phyloP scores from a whole-genome alignment of 2,888 invertebrate genomes.

The Omphaloscelis lunosa region DNA sequence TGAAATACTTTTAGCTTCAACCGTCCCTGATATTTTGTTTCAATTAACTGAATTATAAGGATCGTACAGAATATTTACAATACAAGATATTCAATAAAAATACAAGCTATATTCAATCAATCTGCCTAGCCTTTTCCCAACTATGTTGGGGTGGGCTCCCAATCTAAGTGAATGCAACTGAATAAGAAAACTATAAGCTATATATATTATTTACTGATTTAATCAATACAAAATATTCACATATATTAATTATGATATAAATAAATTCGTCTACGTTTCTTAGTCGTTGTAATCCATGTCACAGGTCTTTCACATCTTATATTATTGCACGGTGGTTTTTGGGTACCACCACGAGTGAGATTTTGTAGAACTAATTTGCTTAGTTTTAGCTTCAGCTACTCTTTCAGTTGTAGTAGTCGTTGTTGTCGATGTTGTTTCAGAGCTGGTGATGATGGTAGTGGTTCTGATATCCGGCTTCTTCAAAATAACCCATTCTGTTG shows the following conservation, averaged over 20 bases:
- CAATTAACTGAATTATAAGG: not conserved
- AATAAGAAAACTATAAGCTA: not conserved
- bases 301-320: slow-evolving; percentile 69
- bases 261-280: slow-evolving; percentile 24
- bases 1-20: not conserved
- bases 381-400: not conserved
- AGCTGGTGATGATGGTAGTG: not conserved
- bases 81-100: not conserved
- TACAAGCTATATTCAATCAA: not conserved
- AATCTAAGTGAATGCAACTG: not conserved
- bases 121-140: not conserved
- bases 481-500: not conserved
- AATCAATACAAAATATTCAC: slow-evolving; percentile 18
- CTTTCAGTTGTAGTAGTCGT: not conserved
- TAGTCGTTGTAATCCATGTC: slow-evolving; percentile 64
- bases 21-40: not conserved
- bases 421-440: not conserved
- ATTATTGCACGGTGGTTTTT: slow-evolving; percentile 42
- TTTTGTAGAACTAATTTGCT: slow-evolving; percentile 4
- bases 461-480: not conserved
- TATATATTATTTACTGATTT: slow-evolving; percentile 13
- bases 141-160: not conserved
- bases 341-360: slow-evolving; percentile 59
- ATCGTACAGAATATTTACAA: not conserved
- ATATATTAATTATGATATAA: slow-evolving; percentile 40